Conservation (phyloP, 2,888 invertebrate species). For the Eristalis intricaria region DNA sequence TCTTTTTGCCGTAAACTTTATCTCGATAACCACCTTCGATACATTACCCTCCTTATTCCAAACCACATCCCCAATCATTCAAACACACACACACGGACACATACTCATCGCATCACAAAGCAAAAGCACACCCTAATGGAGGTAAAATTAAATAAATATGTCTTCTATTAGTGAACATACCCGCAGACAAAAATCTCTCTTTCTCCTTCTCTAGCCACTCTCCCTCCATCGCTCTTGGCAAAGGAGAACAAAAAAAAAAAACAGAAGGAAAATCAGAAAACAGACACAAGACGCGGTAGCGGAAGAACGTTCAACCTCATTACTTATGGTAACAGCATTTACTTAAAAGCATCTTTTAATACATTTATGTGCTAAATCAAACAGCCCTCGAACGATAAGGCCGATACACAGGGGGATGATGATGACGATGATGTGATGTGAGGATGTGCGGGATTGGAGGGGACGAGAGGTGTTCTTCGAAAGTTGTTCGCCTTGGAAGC, state of each 20-base stretch:
- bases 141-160: conserved; percentile 66
- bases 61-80: neutral
- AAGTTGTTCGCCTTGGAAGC: conserved; percentile 43
- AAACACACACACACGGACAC: neutral
- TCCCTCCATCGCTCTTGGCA: neutral
- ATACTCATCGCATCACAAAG: conserved; percentile 11
- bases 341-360: conserved; percentile 74
- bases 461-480: conserved; percentile 41
- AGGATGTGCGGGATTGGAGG: neutral
- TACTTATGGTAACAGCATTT: conserved; percentile 72
- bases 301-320: conserved; percentile 59
- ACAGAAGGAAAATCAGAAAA: neutral
- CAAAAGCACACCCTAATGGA: conserved; percentile 50
- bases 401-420: conserved; percentile 7
- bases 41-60: neutral
- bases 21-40: neutral
- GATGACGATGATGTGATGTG: neutral
- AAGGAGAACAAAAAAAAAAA: neutral
- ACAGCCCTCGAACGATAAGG: conserved; percentile 54
- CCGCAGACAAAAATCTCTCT: conserved; percentile 5
- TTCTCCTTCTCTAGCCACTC: neutral
- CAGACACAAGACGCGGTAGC: neutral
- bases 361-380: conserved; percentile 73
- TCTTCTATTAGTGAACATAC: conserved; percentile 43
- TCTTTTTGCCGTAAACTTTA: neutral